Evolutionary conservation across 64 coral and sea anemone species (phyloP).

Genomic region (Trachythela sp.): DNA sequence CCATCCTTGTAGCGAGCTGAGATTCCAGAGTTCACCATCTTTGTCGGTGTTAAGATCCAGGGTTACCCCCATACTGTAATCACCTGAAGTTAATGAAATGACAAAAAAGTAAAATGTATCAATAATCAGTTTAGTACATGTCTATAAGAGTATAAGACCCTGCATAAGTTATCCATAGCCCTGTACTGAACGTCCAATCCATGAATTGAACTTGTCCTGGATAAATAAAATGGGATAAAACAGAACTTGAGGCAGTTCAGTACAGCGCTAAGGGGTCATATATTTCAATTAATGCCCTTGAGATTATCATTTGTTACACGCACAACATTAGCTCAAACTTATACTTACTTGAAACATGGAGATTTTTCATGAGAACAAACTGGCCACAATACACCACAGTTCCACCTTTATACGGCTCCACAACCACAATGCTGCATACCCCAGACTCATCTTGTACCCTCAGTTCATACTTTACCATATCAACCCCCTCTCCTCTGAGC

Average conservation of each 20-base stretch:
- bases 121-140: too few species aligned
- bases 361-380: constrained; percentile 67
- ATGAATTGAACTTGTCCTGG: too few species aligned
- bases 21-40: constrained; percentile 74
- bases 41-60: constrained; percentile 40
- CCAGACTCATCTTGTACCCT: constrained; percentile 57
- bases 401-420: constrained; percentile 50
- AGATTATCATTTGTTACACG: too few species aligned
- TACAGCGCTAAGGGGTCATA: too few species aligned
- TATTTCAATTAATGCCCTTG: too few species aligned
- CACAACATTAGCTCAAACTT: too few species aligned
- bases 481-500: constrained; percentile 21
- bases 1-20: constrained; percentile 72
- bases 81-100: not conserved
- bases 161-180: too few species aligned
- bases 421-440: constrained; percentile 39
- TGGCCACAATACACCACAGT: constrained; percentile 59
- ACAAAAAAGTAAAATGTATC: not conserved
- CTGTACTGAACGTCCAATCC: too few species aligned
- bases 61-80: not conserved
- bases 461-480: constrained; percentile 51
- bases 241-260: too few species aligned
- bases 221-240: too few species aligned
- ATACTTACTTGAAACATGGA: constrained; percentile 22
- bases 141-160: too few species aligned